Percentiles rank a stretch among this genome's conserved stretches.
Evolutionary conservation across 2,797 vertebrate genomes (phyloP).

Genomic region (Buphagus erythrorhynchus): DNA sequence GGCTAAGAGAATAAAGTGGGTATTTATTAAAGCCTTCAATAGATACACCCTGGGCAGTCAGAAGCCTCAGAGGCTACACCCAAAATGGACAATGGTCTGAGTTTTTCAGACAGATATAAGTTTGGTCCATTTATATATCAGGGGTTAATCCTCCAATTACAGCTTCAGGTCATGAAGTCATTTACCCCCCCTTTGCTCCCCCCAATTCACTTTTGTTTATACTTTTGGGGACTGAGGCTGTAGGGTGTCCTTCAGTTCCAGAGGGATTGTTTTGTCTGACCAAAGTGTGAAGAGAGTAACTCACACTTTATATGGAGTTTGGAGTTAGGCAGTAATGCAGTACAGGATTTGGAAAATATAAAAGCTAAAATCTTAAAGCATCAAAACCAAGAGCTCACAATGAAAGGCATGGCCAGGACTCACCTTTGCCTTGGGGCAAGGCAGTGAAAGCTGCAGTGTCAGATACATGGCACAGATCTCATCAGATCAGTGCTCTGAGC

Average conservation of each 20-base stretch:
- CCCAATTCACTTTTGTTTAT: not conserved
- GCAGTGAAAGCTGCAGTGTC: not conserved
- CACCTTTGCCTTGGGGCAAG: fast-evolving
- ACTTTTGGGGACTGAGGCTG: not conserved
- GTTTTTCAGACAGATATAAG: not conserved
- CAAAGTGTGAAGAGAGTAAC: not conserved
- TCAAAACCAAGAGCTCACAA: fast-evolving
- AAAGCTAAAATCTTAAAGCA: not conserved
- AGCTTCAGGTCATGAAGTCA: not conserved
- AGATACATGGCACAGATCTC: not conserved
- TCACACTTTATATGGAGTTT: fast-evolving
- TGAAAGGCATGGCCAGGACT: fast-evolving
- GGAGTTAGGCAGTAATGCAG: not conserved
- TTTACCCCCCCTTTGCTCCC: not conserved
- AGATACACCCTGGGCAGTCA: not conserved
- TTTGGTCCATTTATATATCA: not conserved
- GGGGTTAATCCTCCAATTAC: not conserved
- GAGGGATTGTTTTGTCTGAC: not conserved
- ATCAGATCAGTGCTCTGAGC: not conserved
- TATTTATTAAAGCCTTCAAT: not conserved
- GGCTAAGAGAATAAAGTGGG: not conserved
- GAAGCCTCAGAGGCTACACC: not conserved
- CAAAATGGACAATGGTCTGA: fast-evolving
- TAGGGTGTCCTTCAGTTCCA: not conserved
- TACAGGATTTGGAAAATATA: not conserved